A percentile compares a stretch with the other conserved stretches of the same genome.
These are phyloP conservation scores for Planococcus citri DNA, from an alignment of 1,140 invertebrate genomes.

Conservation along the genomic window DNA sequence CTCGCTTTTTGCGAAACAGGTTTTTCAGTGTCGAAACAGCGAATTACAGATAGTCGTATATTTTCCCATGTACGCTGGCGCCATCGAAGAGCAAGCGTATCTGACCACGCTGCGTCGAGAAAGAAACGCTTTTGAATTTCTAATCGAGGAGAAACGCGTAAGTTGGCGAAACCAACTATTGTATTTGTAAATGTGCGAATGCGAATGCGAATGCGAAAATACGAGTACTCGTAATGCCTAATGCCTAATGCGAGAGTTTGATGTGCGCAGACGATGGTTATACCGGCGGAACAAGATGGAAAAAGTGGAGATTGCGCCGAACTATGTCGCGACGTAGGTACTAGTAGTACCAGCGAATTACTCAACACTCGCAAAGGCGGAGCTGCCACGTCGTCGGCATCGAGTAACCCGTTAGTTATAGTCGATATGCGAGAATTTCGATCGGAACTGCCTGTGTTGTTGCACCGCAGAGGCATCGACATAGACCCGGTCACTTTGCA, in stretches of 20 bases:
- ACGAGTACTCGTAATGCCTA: too few species aligned
- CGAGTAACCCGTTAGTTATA: conserved; percentile 50
- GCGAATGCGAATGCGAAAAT: background rate
- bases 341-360: conserved; percentile 31
- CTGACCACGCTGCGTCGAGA: conserved; percentile 77
- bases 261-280: conserved; percentile 85
- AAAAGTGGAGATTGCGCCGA: conserved; percentile 58
- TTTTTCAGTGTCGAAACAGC: conserved; percentile 50
- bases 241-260: too few species aligned
- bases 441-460: conserved; percentile 84
- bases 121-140: conserved; percentile 84
- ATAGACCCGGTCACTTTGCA: conserved; percentile 83
- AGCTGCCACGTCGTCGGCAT: conserved; percentile 29
- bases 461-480: conserved; percentile 86
- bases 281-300: conserved; percentile 82
- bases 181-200: too few species aligned
- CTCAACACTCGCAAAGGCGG: conserved; percentile 53
- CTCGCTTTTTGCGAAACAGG: too few species aligned
- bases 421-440: conserved; percentile 98
- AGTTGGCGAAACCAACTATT: background rate
- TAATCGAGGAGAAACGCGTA: conserved; percentile 84
- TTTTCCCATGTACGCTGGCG: conserved; percentile 76
- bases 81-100: conserved; percentile 91
- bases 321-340: conserved; percentile 38
- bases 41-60: conserved; percentile 57